Percentiles rank a stretch among this genome's conserved stretches.
Conservation (phyloP, 1,140 invertebrate species). For the Goniozus legneri region DNA sequence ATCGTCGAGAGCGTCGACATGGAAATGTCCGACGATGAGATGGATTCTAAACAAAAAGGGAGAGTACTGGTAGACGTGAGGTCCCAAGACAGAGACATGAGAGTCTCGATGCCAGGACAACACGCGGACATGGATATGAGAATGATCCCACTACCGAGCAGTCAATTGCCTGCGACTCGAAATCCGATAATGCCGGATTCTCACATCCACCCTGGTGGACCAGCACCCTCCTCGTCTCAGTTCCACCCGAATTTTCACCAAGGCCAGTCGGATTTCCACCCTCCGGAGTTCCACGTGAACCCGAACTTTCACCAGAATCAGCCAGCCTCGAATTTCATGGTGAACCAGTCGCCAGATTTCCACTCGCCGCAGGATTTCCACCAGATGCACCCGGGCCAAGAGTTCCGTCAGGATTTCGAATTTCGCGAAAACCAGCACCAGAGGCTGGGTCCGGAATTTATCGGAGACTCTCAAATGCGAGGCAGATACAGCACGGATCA, state of each 20-base stretch:
- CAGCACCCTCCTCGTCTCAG: conserved; percentile 35
- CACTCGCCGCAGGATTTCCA: conserved; percentile 31
- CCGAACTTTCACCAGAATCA: conserved; percentile 37
- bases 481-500: conserved; percentile 35
- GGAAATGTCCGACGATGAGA: conserved; percentile 71
- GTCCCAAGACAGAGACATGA: conserved; percentile 47
- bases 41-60: conserved; percentile 43
- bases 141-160: conserved; percentile 38
- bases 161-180: conserved; percentile 20
- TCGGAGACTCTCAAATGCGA: conserved; percentile 26
- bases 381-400: conserved; percentile 22
- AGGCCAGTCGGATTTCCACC: conserved; percentile 29
- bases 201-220: conserved; percentile 27
- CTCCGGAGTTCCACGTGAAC: conserved; percentile 32
- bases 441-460: conserved; percentile 29
- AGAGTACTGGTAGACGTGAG: conserved; percentile 46
- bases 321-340: conserved; percentile 25
- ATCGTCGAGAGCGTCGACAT: conserved; percentile 68
- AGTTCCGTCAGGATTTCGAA: conserved; percentile 37
- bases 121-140: conserved; percentile 49
- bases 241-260: conserved; percentile 40
- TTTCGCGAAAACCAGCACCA: conserved; percentile 36
- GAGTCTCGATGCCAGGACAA: conserved; percentile 15
- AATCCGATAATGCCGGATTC: conserved; percentile 26
- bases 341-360: conserved; percentile 30